Percentiles rank a stretch among this genome's conserved stretches.
These are phyloP conservation scores for Plestiodon gilberti DNA, from an alignment of 2,113 vertebrate species.

Conservation along the genomic window DNA sequence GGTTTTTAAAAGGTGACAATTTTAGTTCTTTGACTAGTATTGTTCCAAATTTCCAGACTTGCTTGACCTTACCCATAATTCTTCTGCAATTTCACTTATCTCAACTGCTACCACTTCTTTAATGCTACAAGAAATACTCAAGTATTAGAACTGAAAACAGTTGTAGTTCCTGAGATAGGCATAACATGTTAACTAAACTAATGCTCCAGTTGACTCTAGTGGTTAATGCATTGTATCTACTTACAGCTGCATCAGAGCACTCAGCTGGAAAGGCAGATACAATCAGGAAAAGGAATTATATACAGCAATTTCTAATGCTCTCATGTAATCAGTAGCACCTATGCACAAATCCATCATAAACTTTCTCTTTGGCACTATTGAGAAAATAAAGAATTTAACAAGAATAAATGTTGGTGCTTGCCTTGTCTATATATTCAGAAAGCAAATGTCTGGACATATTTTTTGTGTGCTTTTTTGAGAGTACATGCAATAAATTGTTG, in stretches of 20 bases:
- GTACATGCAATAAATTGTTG: not conserved
- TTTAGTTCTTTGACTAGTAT: not conserved
- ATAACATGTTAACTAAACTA: not conserved
- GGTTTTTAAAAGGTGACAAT: no score
- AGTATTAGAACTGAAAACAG: not conserved
- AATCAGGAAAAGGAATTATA: not conserved
- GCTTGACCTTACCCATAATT: not conserved
- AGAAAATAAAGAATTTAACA: not conserved
- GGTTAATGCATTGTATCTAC: not conserved
- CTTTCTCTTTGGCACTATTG: not conserved
- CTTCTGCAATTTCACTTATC: not conserved
- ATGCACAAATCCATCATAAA: not conserved
- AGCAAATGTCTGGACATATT: not conserved
- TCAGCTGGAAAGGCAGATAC: not conserved
- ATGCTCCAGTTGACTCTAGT: not conserved
- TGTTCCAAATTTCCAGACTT: not conserved
- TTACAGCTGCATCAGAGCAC: no score
- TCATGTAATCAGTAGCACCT: not conserved
- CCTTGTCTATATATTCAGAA: not conserved
- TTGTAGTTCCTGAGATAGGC: not conserved
- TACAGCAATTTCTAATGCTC: not conserved
- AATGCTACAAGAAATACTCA: not conserved
- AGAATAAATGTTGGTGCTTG: not conserved
- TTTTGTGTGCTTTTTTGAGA: not conserved
- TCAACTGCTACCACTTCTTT: not conserved